Conservation (phyloP, 1,140 invertebrate genomes). For the Lethrus apterus region DNA sequence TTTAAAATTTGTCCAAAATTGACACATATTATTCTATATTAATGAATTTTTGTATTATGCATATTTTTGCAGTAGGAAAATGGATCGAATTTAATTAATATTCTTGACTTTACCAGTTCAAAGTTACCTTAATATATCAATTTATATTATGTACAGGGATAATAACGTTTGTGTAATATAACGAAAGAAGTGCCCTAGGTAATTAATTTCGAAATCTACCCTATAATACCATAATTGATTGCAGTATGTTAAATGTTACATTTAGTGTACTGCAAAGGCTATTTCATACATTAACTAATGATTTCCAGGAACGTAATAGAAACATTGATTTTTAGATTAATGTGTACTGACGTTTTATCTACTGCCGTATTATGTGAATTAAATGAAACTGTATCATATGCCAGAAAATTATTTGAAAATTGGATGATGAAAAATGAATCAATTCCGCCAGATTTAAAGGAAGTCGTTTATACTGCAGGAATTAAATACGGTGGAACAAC, state of each 20-base stretch:
- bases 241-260: not conserved
- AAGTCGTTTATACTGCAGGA: constrained; percentile 67
- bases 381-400: constrained; percentile 54
- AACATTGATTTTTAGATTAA: constrained; percentile 29
- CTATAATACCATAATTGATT: not conserved
- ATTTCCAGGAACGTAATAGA: not conserved
- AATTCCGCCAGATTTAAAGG: constrained; percentile 62
- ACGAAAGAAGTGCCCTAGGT: not conserved
- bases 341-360: constrained; percentile 34
- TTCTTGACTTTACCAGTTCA: no score
- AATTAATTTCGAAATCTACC: not conserved
- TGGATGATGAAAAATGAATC: constrained; percentile 56
- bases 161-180: not conserved
- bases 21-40: no score
- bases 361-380: constrained; percentile 56
- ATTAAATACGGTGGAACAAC: constrained; percentile 58
- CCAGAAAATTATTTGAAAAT: constrained; percentile 52
- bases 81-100: no score
- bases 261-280: not conserved
- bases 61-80: no score
- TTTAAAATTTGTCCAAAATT: no score
- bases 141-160: no score
- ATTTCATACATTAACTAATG: not conserved
- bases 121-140: no score
- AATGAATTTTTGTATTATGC: no score